Percentiles rank a stretch among this genome's conserved stretches.
Evolutionary conservation across 1,140 invertebrate species (phyloP).

Genomic region (Polypedilum pembai): DNA sequence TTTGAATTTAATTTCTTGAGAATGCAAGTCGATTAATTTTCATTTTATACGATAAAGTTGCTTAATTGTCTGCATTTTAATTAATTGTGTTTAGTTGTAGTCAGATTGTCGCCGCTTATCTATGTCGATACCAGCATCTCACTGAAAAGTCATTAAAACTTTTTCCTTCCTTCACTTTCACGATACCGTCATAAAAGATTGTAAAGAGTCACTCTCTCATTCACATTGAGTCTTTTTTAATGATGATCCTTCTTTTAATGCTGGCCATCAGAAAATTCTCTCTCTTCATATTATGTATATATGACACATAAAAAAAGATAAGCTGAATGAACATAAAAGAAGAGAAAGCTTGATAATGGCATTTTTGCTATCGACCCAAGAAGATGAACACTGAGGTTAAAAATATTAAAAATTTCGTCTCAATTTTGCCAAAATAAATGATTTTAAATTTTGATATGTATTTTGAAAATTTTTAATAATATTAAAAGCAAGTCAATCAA

Average conservation of each 20-base stretch:
- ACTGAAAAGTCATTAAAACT: neutral
- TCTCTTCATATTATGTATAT: neutral
- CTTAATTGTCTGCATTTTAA: too few relatives aligned
- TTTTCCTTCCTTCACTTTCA: neutral
- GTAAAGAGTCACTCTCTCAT: neutral
- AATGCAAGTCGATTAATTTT: too few relatives aligned
- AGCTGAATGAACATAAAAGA: neutral
- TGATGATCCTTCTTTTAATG: conserved; percentile 12
- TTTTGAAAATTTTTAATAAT: too few relatives aligned
- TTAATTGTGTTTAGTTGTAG: too few relatives aligned
- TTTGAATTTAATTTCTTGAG: too few relatives aligned
- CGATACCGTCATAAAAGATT: neutral
- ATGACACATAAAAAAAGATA: conserved; percentile 12
- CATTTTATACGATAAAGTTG: too few relatives aligned
- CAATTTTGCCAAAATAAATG: too few relatives aligned
- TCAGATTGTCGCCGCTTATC: too few relatives aligned
- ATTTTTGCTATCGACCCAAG: neutral
- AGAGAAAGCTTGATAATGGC: conserved; percentile 15
- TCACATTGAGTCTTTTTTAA: neutral
- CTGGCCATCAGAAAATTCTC: conserved; percentile 2
- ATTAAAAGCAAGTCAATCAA: too few relatives aligned
- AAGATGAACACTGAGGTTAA: too few relatives aligned
- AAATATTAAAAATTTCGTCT: too few relatives aligned
- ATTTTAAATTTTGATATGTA: too few relatives aligned
- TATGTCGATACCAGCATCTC: neutral